phyloP scores from a whole-genome alignment of 35 echinoderm and acorn worm genomes.

The Ptychodera flava region DNA sequence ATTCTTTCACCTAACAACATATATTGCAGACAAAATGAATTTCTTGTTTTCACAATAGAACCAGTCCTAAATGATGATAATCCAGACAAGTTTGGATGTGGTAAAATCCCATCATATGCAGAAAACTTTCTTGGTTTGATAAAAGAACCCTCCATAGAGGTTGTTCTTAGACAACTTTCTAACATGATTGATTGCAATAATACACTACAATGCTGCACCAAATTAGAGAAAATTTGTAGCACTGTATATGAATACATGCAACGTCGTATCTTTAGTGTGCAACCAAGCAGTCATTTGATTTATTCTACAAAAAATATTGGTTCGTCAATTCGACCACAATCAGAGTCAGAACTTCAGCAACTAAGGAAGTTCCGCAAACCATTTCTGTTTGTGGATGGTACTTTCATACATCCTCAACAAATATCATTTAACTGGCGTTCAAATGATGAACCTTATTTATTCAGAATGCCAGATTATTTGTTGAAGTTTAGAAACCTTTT shows the following conservation, averaged over 20 bases:
- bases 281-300: neutral
- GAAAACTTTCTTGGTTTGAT: neutral
- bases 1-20: neutral
- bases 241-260: neutral
- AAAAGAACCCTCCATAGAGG: neutral
- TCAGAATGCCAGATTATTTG: constrained; percentile 2
- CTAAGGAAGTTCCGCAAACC: neutral
- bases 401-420: constrained; percentile 5
- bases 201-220: neutral
- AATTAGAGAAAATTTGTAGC: neutral
- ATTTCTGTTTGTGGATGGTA: constrained; percentile 18
- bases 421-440: neutral
- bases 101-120: neutral
- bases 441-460: constrained; percentile 6
- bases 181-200: neutral
- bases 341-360: neutral
- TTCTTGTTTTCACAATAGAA: constrained; percentile 1
- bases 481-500: constrained; percentile 19
- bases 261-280: no score
- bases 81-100: neutral
- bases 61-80: constrained; percentile 15
- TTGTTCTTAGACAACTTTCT: neutral
- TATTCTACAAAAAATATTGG: neutral
- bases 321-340: neutral
- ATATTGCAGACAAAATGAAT: neutral